Evolutionary conservation across 1,140 invertebrate genomes (phyloP).

Genomic region (Eciton burchellii): DNA sequence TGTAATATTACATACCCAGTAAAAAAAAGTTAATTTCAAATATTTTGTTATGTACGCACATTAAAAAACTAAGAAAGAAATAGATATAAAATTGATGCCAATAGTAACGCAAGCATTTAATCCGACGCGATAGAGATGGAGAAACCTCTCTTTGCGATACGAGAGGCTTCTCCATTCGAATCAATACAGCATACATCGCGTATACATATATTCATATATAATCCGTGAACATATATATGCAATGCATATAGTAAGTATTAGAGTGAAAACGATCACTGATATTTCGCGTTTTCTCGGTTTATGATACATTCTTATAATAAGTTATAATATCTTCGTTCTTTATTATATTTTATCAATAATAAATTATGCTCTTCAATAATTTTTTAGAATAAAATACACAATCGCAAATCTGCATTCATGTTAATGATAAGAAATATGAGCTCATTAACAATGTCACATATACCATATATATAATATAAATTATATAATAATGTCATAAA

Average conservation of each 20-base stretch:
- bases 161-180: conserved; percentile 82
- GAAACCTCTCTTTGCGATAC: conserved; percentile 71
- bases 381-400: background rate
- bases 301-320: background rate
- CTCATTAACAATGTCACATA: no score
- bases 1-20: background rate
- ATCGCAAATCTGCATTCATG: background rate
- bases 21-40: conserved; percentile 4
- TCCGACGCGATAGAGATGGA: conserved; percentile 79
- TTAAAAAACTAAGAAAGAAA: conserved; percentile 38
- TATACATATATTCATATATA: conserved; percentile 57
- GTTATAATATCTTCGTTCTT: background rate
- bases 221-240: conserved; percentile 62
- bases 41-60: background rate
- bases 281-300: background rate
- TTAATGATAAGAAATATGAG: no score
- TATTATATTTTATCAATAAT: background rate
- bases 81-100: conserved; percentile 67
- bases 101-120: conserved; percentile 77
- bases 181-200: conserved; percentile 80
- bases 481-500: no score
- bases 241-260: conserved; percentile 37
- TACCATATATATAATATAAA: no score
- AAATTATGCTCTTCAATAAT: background rate
- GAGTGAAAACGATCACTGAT: background rate